These are phyloP conservation scores for Catharus ustulatus DNA, from an alignment of 2,797 vertebrate species.

Conservation along the genomic window DNA sequence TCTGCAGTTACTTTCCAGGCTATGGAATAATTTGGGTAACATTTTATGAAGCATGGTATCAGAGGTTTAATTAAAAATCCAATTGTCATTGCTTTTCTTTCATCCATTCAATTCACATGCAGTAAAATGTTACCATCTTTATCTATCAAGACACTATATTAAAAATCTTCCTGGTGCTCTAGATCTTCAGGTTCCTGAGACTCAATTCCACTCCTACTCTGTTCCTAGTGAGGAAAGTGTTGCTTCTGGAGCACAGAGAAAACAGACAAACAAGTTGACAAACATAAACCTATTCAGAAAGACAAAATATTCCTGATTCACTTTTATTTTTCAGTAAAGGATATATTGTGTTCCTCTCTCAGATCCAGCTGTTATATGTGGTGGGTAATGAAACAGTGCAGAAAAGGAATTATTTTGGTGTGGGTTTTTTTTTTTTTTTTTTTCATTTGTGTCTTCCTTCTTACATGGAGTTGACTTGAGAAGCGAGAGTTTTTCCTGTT, in stretches of 20 bases:
- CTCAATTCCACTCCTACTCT: not conserved
- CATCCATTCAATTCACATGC: not conserved
- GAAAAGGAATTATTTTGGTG: not conserved
- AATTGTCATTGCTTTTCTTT: not conserved
- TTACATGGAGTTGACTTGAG: not conserved
- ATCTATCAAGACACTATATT: not conserved
- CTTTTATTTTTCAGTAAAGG: not conserved
- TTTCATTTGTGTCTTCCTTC: not conserved
- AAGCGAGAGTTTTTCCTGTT: not conserved
- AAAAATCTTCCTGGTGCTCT: not conserved
- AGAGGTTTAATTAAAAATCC: not conserved
- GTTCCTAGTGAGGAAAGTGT: not conserved
- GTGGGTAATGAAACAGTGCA: not conserved
- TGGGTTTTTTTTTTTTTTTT: fast-evolving
- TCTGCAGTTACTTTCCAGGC: not conserved
- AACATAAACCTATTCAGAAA: not conserved
- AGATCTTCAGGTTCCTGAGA: not conserved
- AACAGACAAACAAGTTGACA: not conserved
- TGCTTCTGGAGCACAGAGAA: not conserved
- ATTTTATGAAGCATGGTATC: not conserved
- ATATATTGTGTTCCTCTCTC: not conserved
- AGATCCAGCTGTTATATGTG: not conserved
- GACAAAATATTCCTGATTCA: not conserved
- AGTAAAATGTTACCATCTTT: not conserved
- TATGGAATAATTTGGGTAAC: not conserved